Evolutionary conservation across 2,797 vertebrate species (phyloP).

Genomic region (Etheostoma perlongum): DNA sequence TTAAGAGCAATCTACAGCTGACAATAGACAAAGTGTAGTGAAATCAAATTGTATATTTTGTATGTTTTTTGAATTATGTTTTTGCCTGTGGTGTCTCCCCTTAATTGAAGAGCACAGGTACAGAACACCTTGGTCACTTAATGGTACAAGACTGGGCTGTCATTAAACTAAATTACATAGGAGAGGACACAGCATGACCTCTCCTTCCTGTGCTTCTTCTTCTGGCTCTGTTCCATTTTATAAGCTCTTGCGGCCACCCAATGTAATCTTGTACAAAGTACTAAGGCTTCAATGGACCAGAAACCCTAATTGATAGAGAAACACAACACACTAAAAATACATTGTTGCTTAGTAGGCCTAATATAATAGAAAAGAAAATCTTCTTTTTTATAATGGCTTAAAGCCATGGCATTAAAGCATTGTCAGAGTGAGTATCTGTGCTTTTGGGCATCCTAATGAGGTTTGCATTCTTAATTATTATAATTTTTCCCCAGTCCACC

Average conservation of each 20-base stretch:
- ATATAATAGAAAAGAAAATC: background rate
- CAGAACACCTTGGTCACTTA: background rate
- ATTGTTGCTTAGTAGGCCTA: constrained; percentile 3
- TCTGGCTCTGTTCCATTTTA: background rate
- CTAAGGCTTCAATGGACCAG: background rate
- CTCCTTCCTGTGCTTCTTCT: background rate
- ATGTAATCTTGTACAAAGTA: background rate
- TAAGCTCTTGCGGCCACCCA: background rate
- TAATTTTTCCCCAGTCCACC: background rate
- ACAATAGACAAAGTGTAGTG: too few relatives aligned
- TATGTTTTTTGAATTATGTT: too few relatives aligned
- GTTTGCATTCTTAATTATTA: constrained; percentile 16
- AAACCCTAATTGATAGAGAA: constrained; percentile 1
- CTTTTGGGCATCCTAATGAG: constrained; percentile 17
- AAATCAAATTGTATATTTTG: too few relatives aligned
- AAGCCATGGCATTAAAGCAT: constrained; percentile 3
- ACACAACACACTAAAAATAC: background rate
- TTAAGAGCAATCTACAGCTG: too few relatives aligned
- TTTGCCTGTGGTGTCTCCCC: background rate
- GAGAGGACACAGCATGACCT: background rate
- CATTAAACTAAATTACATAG: constrained; percentile 25
- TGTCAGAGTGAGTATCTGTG: background rate
- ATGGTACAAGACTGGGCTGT: background rate
- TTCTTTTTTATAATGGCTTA: background rate
- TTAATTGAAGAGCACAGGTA: constrained; percentile 7